Evolutionary conservation across 1,140 invertebrate species (phyloP), one percentile per base, ranked within the genome.

Genomic region (Trichonephila inaurata): DNA sequence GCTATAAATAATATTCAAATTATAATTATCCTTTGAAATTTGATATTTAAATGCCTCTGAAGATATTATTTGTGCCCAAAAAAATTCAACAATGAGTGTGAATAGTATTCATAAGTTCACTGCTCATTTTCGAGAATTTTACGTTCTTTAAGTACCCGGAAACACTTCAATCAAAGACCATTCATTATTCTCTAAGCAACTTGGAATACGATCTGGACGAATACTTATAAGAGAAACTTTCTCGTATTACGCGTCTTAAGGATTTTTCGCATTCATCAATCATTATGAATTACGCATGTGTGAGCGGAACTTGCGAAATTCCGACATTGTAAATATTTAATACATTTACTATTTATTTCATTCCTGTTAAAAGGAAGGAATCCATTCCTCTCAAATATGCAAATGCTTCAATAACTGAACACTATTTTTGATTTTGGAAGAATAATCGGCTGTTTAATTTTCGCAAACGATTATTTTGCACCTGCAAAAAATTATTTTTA

Each of bases 181-280:
- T 92, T 92, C 90, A 92, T 92, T 89, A 33, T 89, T 92, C 61
- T 85, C 72, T 85, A 19, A 60, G 58, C 60, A 60, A 64, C 60
- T 77, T 91, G 89, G 89, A 91, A 91, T 91, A 91, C 89, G 60
- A 91, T 51, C n/a, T 6, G 69, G 64, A 69, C 69, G 51, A 60
- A 51, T 19, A 64, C 61, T 64, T 77, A 44, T 60, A 62, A 33
- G 33, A 58, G 62, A 66, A 64, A 51, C 24, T 21, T 21, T 81
- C 90, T 92, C 90, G 24, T n/a, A 85, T 91, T 82, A 91, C 89
- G 81, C 44, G 87, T 21, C 60, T 69, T 19, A 82, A 91, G 89
- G 60, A 91, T 83, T 92, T 92, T 58, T n/a, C 18, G 33, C 81
- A 85, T 81, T 90, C 66, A 90, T 92, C 90, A 92, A 92, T 92